Evolutionary conservation across 2,888 invertebrate genomes (phyloP).

Genomic region (Cheilosia urbana): DNA sequence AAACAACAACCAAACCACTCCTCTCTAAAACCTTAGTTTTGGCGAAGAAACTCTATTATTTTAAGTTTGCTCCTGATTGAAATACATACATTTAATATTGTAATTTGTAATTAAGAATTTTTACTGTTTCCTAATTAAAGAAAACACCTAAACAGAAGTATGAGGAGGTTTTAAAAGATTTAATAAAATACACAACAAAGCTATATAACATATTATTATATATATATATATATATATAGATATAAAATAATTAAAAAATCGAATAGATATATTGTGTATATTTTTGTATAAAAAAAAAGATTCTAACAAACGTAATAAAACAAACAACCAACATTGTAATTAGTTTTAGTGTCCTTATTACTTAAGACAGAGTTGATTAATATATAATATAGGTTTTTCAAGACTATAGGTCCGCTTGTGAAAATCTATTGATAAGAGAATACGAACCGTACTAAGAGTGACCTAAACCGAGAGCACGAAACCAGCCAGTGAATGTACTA

Average conservation of each 20-base stretch:
- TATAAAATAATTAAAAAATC: constrained; percentile 60
- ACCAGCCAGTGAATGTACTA: constrained; percentile 43
- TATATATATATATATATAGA: constrained; percentile 24
- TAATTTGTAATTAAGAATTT: constrained; percentile 61
- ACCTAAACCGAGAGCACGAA: not conserved
- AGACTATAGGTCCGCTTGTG: constrained; percentile 19
- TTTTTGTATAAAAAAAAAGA: constrained; percentile 61
- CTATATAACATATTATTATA: constrained; percentile 13
- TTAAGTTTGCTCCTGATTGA: constrained; percentile 66
- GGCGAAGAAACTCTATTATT: constrained; percentile 12
- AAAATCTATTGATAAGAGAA: not conserved
- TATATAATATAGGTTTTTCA: constrained; percentile 18
- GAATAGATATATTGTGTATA: constrained; percentile 72
- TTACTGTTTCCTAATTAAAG: constrained; percentile 68
- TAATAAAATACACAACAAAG: constrained; percentile 55
- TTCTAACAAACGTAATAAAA: constrained; percentile 32
- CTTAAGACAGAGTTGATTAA: constrained; percentile 43
- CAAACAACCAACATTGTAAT: constrained; percentile 31
- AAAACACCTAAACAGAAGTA: constrained; percentile 13
- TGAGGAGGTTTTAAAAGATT: constrained; percentile 7
- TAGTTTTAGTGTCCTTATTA: constrained; percentile 56
- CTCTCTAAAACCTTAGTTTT: constrained; percentile 18
- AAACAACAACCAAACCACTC: constrained; percentile 14
- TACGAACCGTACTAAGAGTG: not conserved
- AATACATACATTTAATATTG: constrained; percentile 23